Base-by-base conservation (phyloP, 2,113 vertebrate genomes). In the Asarcornis scutulata region DNA sequence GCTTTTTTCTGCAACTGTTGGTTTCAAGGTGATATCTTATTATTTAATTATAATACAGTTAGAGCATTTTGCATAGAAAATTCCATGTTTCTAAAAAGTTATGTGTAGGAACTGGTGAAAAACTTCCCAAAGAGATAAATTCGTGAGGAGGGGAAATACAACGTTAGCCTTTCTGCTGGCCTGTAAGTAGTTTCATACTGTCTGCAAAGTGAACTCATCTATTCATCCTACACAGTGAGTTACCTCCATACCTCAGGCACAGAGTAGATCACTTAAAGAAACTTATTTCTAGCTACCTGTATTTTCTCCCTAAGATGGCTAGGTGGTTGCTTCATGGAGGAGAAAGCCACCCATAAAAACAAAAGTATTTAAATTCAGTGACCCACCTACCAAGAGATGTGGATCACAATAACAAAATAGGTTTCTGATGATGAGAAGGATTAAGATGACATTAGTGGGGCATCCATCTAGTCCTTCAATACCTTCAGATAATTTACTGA, bases 331-430 rank as follows among this genome's bases (percentile, higher is more conserved):
- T 76, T 50, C 7, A 2, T 12, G 29, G 16, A 67, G 42, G 31
- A 83, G 73, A 85, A 76, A 27, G 9, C n/a, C 75, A 27, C 0
- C 1, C 21, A 9, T 11, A 56, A 67, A 27, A 59, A 25, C 46
- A 26, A 60, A 86, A 29, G 22, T 38, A 38, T 29, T 38, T 12
- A 26, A 88, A 46, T 63, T 46, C 40, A 74, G 4, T 3, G 13
- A 21, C n/a, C 18, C 52, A 83, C 44, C 68, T 36, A 55, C 55
- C 7, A 55, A 67, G 36, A 38, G 32, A 9, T 2, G 3, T 10
- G 0, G 0, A 36, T 46, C 31, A 16, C 50, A 20, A 73, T 36
- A 60, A 81, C n/a, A 88, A 91, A 75, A 32, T 0, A 27, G 12
- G 25, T 50, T 13, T 26, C n/a, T 81, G 68, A 50, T 11, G 42